Evolutionary conservation across 2,797 vertebrate species (phyloP).

Genomic region (Helicolenus hilgendorfi): DNA sequence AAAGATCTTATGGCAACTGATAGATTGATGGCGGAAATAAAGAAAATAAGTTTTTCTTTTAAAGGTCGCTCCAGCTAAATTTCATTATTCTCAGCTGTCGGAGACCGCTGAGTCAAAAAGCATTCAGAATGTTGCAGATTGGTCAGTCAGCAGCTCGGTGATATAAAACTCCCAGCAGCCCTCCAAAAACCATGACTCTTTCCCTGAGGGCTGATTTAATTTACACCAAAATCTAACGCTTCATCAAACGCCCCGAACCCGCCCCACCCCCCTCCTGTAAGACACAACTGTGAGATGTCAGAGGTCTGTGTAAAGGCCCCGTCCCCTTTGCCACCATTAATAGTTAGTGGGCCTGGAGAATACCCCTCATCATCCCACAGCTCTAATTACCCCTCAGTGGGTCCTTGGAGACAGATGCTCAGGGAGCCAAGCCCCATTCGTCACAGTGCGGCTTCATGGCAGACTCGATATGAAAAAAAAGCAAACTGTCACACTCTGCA

Average conservation of each 20-base stretch:
- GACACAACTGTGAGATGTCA: constrained; percentile 66
- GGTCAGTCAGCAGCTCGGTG: constrained; percentile 1
- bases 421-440: constrained; percentile 87
- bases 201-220: constrained; percentile 65
- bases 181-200: constrained; percentile 51
- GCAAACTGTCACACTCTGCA: constrained; percentile 85
- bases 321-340: constrained; percentile 71
- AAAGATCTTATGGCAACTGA: background rate
- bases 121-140: constrained; percentile 25
- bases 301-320: constrained; percentile 70
- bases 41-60: background rate
- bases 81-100: constrained; percentile 13
- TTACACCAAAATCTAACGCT: constrained; percentile 62
- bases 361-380: constrained; percentile 76
- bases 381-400: constrained; percentile 84
- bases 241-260: constrained; percentile 33
- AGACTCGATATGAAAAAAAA: constrained; percentile 80
- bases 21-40: background rate
- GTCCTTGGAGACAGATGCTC: constrained; percentile 85
- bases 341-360: constrained; percentile 62
- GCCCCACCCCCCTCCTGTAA: constrained; percentile 32
- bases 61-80: background rate
- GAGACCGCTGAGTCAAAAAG: background rate
- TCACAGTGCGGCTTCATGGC: constrained; percentile 83
- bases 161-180: constrained; percentile 22